Evolutionary conservation across 2,797 vertebrate species (phyloP).

Genomic region (Lepidocolaptes lacrymiger): DNA sequence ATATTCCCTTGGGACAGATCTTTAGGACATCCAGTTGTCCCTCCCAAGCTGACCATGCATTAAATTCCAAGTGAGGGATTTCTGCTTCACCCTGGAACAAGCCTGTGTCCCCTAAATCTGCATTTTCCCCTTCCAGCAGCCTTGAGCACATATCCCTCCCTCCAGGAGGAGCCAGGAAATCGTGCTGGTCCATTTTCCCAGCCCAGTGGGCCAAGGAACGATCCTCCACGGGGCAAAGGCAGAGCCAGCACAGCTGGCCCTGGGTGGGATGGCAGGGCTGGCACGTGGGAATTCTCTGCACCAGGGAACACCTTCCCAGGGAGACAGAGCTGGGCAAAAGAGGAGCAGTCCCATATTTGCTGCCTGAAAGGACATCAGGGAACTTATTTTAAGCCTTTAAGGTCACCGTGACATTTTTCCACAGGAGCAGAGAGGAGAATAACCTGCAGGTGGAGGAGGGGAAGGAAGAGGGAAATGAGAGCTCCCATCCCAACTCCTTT

Average conservation of each 20-base stretch:
- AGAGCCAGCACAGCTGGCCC: background rate
- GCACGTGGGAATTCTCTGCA: background rate
- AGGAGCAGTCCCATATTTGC: background rate
- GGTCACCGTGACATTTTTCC: conserved; percentile 66
- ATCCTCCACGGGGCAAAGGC: rapidly evolving
- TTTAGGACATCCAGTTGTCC: background rate
- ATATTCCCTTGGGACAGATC: background rate
- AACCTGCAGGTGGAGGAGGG: conserved; percentile 62
- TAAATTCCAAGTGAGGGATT: background rate
- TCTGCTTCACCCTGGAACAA: background rate
- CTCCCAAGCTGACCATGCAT: background rate
- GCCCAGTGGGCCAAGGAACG: background rate
- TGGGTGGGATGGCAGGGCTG: background rate
- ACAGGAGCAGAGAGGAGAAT: conserved; percentile 28
- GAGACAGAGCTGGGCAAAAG: background rate
- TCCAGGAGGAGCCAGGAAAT: background rate
- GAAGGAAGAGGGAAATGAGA: conserved; percentile 70
- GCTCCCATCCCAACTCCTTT: background rate
- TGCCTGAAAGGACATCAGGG: background rate
- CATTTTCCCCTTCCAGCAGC: background rate
- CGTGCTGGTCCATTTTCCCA: background rate
- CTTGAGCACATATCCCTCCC: rapidly evolving
- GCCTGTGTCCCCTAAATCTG: background rate
- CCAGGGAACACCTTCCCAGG: background rate
- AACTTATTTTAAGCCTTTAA: conserved; percentile 61